phyloP scores from a whole-genome alignment of 1,140 invertebrate species.

The Tribolium castaneum region DNA sequence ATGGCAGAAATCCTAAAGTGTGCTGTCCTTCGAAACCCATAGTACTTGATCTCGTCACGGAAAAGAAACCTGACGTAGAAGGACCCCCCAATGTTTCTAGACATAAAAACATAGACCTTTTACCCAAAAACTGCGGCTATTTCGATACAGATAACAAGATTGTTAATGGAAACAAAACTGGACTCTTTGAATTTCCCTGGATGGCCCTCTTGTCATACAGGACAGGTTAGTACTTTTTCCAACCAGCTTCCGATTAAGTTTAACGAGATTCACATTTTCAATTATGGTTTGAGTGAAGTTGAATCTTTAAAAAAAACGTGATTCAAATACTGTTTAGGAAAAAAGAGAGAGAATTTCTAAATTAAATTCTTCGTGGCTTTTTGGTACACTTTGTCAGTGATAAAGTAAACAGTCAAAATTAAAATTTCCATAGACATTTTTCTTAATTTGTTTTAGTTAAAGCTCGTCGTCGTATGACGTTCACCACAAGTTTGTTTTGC shows the following conservation, averaged over 20 bases:
- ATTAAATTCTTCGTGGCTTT: too few species aligned
- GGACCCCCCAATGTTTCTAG: constrained; percentile 63
- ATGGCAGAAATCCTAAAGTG: constrained; percentile 63
- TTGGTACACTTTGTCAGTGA: too few species aligned
- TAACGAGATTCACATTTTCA: neutral
- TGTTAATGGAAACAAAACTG: constrained; percentile 69
- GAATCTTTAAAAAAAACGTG: too few species aligned
- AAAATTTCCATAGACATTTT: too few species aligned
- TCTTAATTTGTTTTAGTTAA: too few species aligned
- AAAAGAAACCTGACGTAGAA: neutral
- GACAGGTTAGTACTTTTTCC: constrained; percentile 56
- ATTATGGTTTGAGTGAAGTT: neutral
- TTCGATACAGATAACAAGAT: constrained; percentile 64
- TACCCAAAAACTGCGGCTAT: constrained; percentile 64
- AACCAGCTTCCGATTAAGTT: neutral
- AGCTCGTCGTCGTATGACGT: too few species aligned
- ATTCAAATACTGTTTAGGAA: too few species aligned
- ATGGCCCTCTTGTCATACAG: constrained; percentile 72
- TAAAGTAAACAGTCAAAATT: too few species aligned
- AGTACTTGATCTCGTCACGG: neutral
- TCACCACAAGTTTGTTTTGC: too few species aligned
- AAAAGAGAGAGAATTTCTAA: too few species aligned
- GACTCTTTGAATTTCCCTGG: constrained; percentile 74
- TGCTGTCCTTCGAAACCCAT: constrained; percentile 62
- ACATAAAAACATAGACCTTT: constrained; percentile 68